Evolutionary conservation across 2,797 vertebrate genomes (phyloP), one percentile per base, ranked within the genome.

Genomic region (Lagocephalus sceleratus): DNA sequence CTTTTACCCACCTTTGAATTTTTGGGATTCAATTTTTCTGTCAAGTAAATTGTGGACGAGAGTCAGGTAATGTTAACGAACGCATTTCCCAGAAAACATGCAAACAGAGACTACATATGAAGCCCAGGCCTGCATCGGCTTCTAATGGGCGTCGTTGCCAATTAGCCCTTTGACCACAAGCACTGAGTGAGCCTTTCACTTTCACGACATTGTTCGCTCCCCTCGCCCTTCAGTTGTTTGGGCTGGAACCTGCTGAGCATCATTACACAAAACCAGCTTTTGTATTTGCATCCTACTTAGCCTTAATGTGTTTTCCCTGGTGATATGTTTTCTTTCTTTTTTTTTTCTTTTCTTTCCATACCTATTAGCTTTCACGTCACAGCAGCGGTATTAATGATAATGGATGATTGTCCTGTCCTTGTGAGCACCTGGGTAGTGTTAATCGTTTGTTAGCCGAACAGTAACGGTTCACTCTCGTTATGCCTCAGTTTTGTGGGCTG

Each of bases 401-500:
- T 68, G 54, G 75, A 56, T 80, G 54, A 67, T 81, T 75, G 68
- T 56, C 51, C 40, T 52, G 54, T 71, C 54, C 68, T 80, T 74
- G 60, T 56, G 57, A 56, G 58, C 63, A 75, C 76, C 75, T 67
- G 62, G 51, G 73, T 57, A 71, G 59, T 71, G 68, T 71, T 75
- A 74, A 76, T 71, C 63, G 68, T 71, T 57, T 56, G 49, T 79
- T 74, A 71, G 56, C 65, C 66, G 47, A 68, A 69, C 63, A 68
- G 77, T 80, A 75, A 82, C 59, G 51, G 63, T 58, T 73, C 6
- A 5, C 16, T 20, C 60, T 76, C 53, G 70, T 47, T 58, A 25
- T 65, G 47, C 59, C 66, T 57, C 54, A 89, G 96, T 75, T 98
- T 97, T 56, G 95, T 99, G 66, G 95, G 95, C 71, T 99, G 97